A percentile compares a stretch with the other conserved stretches of the same genome.
Conservation (phyloP, 2,113 vertebrate species). For the Formicarius rufipectus region DNA sequence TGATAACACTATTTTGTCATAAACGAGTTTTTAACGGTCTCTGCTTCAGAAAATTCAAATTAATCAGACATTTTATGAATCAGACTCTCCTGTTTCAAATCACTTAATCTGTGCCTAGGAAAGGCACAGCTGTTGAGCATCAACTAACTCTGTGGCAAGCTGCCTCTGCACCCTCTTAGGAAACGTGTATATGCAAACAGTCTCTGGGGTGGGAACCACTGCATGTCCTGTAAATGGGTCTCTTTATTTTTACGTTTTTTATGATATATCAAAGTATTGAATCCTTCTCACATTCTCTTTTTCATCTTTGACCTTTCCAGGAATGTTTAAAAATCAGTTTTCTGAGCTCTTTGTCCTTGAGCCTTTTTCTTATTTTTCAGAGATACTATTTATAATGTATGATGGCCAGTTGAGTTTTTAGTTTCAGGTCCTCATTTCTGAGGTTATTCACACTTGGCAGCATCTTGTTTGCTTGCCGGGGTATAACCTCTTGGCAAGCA, state of each 20-base stretch:
- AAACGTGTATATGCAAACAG: background rate
- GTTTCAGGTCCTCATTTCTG: background rate
- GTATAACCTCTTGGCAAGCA: background rate
- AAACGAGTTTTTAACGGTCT: background rate
- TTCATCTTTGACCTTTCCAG: background rate
- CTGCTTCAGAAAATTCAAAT: background rate
- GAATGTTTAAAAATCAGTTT: background rate
- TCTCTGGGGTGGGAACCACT: background rate
- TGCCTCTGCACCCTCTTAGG: background rate
- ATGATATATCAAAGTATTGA: background rate
- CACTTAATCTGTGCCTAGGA: background rate
- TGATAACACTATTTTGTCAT: background rate
- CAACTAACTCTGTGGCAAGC: background rate
- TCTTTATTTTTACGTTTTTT: background rate
- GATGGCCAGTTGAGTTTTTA: background rate
- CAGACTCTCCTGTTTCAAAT: background rate
- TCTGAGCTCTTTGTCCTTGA: background rate
- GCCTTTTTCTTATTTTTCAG: background rate
- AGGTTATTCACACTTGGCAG: background rate
- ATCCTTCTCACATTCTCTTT: background rate
- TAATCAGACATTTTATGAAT: background rate
- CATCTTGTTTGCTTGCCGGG: background rate
- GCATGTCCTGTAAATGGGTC: background rate
- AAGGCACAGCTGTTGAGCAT: constrained; percentile 14
- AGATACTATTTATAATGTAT: background rate